Evolutionary conservation across 2,888 invertebrate genomes (phyloP), one percentile per base, ranked within the genome.

Genomic region (Amiota mariae): DNA sequence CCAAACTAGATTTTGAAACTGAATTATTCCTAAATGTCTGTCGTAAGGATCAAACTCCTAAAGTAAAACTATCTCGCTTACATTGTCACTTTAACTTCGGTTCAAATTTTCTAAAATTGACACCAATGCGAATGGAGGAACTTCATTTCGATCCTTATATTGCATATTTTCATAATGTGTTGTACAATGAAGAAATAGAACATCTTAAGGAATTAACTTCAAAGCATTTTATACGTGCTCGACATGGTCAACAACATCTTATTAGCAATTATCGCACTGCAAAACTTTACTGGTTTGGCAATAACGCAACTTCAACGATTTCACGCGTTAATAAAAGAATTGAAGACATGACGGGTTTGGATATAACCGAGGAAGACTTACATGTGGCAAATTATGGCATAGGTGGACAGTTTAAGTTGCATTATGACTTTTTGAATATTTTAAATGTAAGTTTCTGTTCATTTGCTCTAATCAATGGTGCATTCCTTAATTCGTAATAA

Each of bases 371-470:
- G 0, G 83, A 87, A 13, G 89, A 89, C 73, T 57, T 89, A 20
- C 89, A 89, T 76, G 78, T 88, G 1, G 87, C 87, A 85, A 89
- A 89, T 71, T 89, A 89, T 72, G 89, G 89, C 0, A 72, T 89
- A 11, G 89, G 89, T 2, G 89, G 89, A 0, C 87, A 88, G 67
- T 89, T 88, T 56, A 83, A 75, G n/a, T 81, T 76, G 3, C 89
- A 89, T 64, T 85, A 72, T 66, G 89, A 89, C 73, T 88, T 78
- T 72, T 88, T 88, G 51, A 87, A 88, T 0, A 77, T 82, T 0
- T 6, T 36, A 2, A 13, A 49, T 12, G 88, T 88, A 64, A 80
- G 86, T 56, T 12, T 12, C 18, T 18, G 18, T 2, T 11, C 11
- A n/a, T 57, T 57, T 57, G 10, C 10, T 13, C 8, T 15, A n/a